These are phyloP conservation scores for Aphaenogaster floridana DNA, from an alignment of 1,140 invertebrate genomes.

Conservation along the genomic window DNA sequence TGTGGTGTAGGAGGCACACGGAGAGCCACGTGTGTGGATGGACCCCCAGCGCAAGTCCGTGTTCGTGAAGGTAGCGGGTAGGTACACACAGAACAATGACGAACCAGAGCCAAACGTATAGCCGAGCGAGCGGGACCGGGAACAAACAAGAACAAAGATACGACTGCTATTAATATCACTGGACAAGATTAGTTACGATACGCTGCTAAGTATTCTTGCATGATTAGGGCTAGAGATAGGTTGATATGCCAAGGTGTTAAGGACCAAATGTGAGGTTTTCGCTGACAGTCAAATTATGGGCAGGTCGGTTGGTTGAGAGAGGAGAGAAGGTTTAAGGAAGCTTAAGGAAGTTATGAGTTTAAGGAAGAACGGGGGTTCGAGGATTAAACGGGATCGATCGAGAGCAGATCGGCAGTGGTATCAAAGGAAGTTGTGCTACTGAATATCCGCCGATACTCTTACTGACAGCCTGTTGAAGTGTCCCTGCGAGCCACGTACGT, in stretches of 20 bases:
- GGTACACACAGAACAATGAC: slow-evolving; percentile 88
- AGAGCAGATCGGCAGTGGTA: slow-evolving; percentile 49
- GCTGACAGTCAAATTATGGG: slow-evolving; percentile 54
- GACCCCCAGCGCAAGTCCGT: slow-evolving; percentile 87
- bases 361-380: too few relatives aligned
- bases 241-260: slow-evolving; percentile 52
- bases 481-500: slow-evolving; percentile 82
- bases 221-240: slow-evolving; percentile 76
- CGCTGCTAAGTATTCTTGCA: slow-evolving; percentile 85
- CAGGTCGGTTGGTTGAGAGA: neutral
- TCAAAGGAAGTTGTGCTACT: slow-evolving; percentile 39
- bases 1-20: slow-evolving; percentile 85
- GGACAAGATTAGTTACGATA: slow-evolving; percentile 85
- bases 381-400: slow-evolving; percentile 30
- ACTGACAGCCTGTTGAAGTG: slow-evolving; percentile 78
- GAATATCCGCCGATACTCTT: slow-evolving; percentile 51
- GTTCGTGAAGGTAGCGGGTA: slow-evolving; percentile 86
- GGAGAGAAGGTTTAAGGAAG: neutral
- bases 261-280: slow-evolving; percentile 62
- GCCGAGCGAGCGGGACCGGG: slow-evolving; percentile 87
- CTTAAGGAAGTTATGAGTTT: neutral
- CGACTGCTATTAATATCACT: slow-evolving; percentile 87
- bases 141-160: slow-evolving; percentile 88
- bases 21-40: slow-evolving; percentile 86
- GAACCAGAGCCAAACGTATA: slow-evolving; percentile 87